Evolutionary conservation across 1,140 invertebrate species (phyloP), one percentile per base, ranked within the genome.

Genomic region (Charaxes varanes): DNA sequence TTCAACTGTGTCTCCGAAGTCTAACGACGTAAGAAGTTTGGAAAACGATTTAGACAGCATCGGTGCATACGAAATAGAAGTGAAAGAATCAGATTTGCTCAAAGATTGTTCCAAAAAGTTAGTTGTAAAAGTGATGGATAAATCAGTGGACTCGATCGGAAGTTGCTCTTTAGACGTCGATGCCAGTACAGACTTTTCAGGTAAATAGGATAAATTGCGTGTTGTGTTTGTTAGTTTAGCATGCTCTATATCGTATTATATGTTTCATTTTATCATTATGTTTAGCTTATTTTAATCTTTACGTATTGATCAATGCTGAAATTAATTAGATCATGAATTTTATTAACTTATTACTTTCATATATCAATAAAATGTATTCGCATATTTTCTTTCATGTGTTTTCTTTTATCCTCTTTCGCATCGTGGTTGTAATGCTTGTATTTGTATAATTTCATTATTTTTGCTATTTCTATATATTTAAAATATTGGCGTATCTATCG

Each of bases 141-240:
- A 87, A 56, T 90, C 89, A 6, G 87, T 90, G 57, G 89, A 90
- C 58, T 90, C 89, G 2, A 94, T 94, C 50, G 92, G 92, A 43
- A 92, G 91, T 74, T 94, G 92, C 84, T 94, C 92, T 16, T 79
- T 94, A 56, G 92, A 94, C 80, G 90, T 92, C 68, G 92, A 94
- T 63, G 90, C 89, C 18, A 90, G 90, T 48, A 92, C 91, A 62
- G 91, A 93, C 69, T 89, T 90, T 76, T 92, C 91, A 93, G 92
- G 92, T 93, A 89, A 73, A 45, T 51, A 19, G 23, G 6, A 5
- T 34, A 19, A 11, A 4, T 32, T 17, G 17, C 13, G 8, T 34
- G 19, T 33, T 21, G 16, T 32, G 33, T 41, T 35, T 57, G 43
- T 36, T 40, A 28, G 26, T 48, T 34, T 22, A 51, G 53, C 56